Evolutionary conservation across 2,888 invertebrate species (phyloP), one percentile per base, ranked within the genome.

Genomic region (Tetheella fluctuosa): DNA sequence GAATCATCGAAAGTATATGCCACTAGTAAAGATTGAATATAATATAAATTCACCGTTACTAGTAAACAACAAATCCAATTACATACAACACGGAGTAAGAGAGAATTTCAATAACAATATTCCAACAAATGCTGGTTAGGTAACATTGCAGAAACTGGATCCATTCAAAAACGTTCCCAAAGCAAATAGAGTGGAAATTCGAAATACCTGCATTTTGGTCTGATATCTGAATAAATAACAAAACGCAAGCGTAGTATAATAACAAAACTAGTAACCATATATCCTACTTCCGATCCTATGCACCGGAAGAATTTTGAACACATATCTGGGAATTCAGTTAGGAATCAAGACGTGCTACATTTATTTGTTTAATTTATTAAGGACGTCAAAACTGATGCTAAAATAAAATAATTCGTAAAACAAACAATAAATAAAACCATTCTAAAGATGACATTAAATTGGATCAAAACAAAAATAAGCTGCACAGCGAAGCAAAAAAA

Each of bases 161-260:
- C 67, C 64, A 74, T 71, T 74, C 68, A 71, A 70, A 77, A 76
- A 73, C 69, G 67, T 66, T 69, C 57, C 62, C 64, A 65, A 64
- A 57, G 64, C 70, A 69, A 73, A 71, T 68, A 68, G 63, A 60
- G 58, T 59, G 64, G 70, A 65, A 68, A 69, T 68, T 69, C 60
- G 17, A 55, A 68, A 70, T 71, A 67, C 71, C 65, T 70, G 73
- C 71, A 67, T 69, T 76, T 71, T 62, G 65, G 68, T 67, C 66
- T 67, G 63, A 69, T 70, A 73, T 70, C 67, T 70, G 71, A 73
- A 70, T 65, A 73, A 70, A 73, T 64, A 68, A 57, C 23, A 23
- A 57, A 57, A 39, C 25, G 25, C 48, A 48, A 28, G 15, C 39
- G 25, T 13, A 42, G 23, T 25, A 57, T 25, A 57, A 69, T 67